Conservation (phyloP, 2,797 vertebrate species). For the Myotis findleyi region DNA sequence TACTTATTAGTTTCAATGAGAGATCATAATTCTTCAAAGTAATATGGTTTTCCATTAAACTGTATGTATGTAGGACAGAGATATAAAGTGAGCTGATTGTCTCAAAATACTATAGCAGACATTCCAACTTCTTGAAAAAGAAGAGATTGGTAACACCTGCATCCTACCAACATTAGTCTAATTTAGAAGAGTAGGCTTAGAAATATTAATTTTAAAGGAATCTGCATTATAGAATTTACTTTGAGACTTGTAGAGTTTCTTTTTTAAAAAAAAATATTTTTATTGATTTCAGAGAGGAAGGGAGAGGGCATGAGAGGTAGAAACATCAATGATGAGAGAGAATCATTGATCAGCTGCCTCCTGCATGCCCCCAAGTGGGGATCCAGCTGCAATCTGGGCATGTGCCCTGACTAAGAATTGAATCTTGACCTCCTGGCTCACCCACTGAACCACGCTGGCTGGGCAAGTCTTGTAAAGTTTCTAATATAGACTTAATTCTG, state of each 20-base stretch:
- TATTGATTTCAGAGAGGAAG: too few relatives aligned
- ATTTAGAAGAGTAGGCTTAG: neutral
- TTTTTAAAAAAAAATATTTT: too few relatives aligned
- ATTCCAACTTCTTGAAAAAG: neutral
- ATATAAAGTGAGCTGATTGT: neutral
- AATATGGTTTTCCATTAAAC: neutral
- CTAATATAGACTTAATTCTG: neutral
- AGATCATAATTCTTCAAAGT: neutral
- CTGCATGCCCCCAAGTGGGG: too few relatives aligned
- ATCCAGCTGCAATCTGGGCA: too few relatives aligned
- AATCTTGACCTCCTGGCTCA: too few relatives aligned
- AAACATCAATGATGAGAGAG: too few relatives aligned
- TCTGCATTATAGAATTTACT: neutral
- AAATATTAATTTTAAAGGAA: constrained; percentile 1
- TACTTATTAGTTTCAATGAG: neutral
- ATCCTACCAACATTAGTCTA: neutral
- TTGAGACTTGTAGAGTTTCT: neutral
- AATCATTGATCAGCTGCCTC: too few relatives aligned
- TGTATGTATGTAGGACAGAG: neutral
- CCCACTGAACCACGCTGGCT: too few relatives aligned
- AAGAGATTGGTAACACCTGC: neutral
- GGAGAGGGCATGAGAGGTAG: too few relatives aligned
- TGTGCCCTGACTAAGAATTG: too few relatives aligned
- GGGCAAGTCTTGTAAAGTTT: neutral
- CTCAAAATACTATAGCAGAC: neutral